Percentiles rank a stretch among this genome's conserved stretches.
Evolutionary conservation across 2,797 vertebrate species (phyloP).

Genomic region (Yasuhikotakia modesta): DNA sequence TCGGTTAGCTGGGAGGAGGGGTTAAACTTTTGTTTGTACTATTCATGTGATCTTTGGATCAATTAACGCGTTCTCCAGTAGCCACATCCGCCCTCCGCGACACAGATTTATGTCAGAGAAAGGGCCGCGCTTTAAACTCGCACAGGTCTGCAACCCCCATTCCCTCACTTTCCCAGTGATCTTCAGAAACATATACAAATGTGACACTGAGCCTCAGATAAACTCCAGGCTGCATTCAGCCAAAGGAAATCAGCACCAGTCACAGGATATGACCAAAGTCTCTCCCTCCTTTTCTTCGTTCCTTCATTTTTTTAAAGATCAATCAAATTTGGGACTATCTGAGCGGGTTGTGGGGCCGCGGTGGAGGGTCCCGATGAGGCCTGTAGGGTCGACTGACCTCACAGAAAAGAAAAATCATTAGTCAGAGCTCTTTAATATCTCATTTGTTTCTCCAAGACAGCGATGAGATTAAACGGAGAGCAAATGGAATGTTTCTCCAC

Average conservation of each 20-base stretch:
- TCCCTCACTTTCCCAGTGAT: slow-evolving; percentile 70
- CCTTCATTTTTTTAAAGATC: slow-evolving; percentile 67
- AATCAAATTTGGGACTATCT: slow-evolving; percentile 68
- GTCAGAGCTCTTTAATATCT: slow-evolving; percentile 5
- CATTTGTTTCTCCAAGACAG: background rate
- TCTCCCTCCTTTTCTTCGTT: slow-evolving; percentile 50
- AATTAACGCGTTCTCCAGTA: slow-evolving; percentile 75
- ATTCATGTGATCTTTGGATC: slow-evolving; percentile 71
- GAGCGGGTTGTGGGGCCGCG: slow-evolving; percentile 18
- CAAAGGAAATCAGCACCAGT: slow-evolving; percentile 80
- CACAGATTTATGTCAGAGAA: slow-evolving; percentile 61
- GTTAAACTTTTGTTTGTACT: slow-evolving; percentile 59
- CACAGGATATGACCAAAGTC: slow-evolving; percentile 81
- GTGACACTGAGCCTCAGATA: slow-evolving; percentile 80
- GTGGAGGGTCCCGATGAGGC: slow-evolving; percentile 47
- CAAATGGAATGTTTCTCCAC: background rate
- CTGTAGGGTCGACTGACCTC: slow-evolving; percentile 32
- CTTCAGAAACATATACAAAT: slow-evolving; percentile 81
- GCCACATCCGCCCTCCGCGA: slow-evolving; percentile 70
- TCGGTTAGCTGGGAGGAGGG: slow-evolving; percentile 15
- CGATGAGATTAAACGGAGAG: background rate
- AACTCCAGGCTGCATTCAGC: slow-evolving; percentile 78
- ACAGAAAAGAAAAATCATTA: slow-evolving; percentile 9
- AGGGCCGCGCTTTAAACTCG: slow-evolving; percentile 52
- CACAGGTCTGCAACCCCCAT: slow-evolving; percentile 51